Evolutionary conservation across 2,888 invertebrate species (phyloP), one percentile per base, ranked within the genome.

Genomic region (Melinopterus prodromus): DNA sequence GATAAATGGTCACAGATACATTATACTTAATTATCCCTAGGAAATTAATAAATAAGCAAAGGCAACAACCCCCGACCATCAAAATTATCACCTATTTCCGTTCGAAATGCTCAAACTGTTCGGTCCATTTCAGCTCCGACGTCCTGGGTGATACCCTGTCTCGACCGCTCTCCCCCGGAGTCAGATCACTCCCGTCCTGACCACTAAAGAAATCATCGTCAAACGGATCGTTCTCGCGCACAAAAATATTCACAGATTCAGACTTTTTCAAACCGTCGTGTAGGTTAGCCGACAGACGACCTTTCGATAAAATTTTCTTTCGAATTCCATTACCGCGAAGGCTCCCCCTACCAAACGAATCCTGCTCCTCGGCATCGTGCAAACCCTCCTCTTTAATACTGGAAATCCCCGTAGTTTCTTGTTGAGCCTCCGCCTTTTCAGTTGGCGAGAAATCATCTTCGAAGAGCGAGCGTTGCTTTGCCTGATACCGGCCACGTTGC

Each of bases 191-290:
- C 12, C 53, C 77, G 81, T 81, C 79, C 69, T 75, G 88, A 16
- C 85, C 86, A 78, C 87, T 93, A 87, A 97, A 97, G 89, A 97
- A 97, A 84, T 96, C 96, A 78, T 95, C 95, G 84, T 96, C 97
- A 86, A 97, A 97, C 0, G 97, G 97, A 90, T 97, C 97, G 74
- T 92, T 93, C 86, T 96, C 96, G 77, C 95, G 92, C 5, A 94
- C 94, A 90, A 97, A 97, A 85, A 97, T 97, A 89, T 97, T 97
- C 7, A 97, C 94, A 4, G 97, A 97, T 87, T 97, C 97, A 0
- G 97, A 97, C 88, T 97, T 97, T 86, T 95, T 95, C 76, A 96
- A 93, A 82, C 94, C 93, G 69, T 84, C 83, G 70, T 85, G 82
- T 76, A 86, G 77, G 74, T 78, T 84, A 37, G 81, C 84, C 3